Conservation (phyloP, 1,140 invertebrate genomes). For the Macrocentrus cingulum region DNA sequence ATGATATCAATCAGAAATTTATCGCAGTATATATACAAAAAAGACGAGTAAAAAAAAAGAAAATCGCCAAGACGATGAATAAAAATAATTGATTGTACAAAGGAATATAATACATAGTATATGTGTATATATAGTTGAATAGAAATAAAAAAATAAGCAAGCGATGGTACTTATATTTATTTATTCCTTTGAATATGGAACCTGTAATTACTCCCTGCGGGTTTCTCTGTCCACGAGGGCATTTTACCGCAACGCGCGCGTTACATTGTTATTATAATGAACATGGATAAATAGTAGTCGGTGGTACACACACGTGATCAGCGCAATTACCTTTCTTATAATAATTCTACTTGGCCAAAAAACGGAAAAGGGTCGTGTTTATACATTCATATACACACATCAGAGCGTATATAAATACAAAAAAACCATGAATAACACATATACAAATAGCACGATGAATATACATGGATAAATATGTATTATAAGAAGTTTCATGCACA, state of each 20-base stretch:
- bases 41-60: neutral
- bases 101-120: too few relatives aligned
- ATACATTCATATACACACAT: too few relatives aligned
- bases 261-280: slow-evolving; percentile 61
- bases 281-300: slow-evolving; percentile 56
- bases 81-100: neutral
- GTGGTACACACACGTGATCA: slow-evolving; percentile 49
- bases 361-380: slow-evolving; percentile 17
- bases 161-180: too few relatives aligned
- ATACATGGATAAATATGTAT: slow-evolving; percentile 20
- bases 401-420: too few relatives aligned
- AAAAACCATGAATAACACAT: neutral
- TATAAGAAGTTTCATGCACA: slow-evolving; percentile 26
- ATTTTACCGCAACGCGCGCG: slow-evolving; percentile 33
- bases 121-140: too few relatives aligned
- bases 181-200: neutral
- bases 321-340: slow-evolving; percentile 58
- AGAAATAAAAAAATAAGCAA: too few relatives aligned
- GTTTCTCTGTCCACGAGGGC: slow-evolving; percentile 15
- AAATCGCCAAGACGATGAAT: neutral
- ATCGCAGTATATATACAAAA: neutral
- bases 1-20: neutral
- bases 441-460: slow-evolving; percentile 6
- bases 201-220: slow-evolving; percentile 17
- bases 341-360: slow-evolving; percentile 47